Percentiles rank a stretch among this genome's conserved stretches.
Evolutionary conservation across 2,113 vertebrate genomes (phyloP).

Genomic region (Cygnus atratus): DNA sequence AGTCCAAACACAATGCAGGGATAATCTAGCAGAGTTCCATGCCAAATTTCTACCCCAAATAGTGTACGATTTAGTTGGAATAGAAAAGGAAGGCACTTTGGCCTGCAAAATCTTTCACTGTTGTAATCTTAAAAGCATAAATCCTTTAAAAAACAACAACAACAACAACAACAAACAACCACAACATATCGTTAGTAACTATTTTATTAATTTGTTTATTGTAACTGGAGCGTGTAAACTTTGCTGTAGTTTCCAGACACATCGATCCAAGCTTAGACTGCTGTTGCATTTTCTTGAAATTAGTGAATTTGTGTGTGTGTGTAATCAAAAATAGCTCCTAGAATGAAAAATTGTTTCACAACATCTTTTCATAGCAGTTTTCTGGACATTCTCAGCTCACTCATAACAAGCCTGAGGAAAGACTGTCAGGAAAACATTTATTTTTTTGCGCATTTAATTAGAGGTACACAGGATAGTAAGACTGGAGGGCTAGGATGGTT

Average conservation of each 20-base stretch:
- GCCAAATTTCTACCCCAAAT: conserved; percentile 3
- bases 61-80: background rate
- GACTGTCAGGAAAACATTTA: background rate
- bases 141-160: background rate
- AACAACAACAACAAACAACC: too few relatives aligned
- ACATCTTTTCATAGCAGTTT: background rate
- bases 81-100: conserved; percentile 8
- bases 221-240: background rate
- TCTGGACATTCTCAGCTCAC: background rate
- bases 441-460: background rate
- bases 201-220: background rate
- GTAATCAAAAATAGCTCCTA: background rate
- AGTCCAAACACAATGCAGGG: background rate
- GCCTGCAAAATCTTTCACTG: background rate
- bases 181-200: background rate
- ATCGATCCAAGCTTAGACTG: background rate
- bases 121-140: background rate
- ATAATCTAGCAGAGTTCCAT: background rate
- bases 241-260: background rate
- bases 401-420: background rate
- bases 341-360: background rate
- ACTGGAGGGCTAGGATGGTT: background rate
- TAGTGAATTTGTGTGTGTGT: background rate
- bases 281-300: background rate
- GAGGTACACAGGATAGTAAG: background rate